Evolutionary conservation across 2,113 vertebrate species (phyloP).

Genomic region (Sclerurus mexicanus): DNA sequence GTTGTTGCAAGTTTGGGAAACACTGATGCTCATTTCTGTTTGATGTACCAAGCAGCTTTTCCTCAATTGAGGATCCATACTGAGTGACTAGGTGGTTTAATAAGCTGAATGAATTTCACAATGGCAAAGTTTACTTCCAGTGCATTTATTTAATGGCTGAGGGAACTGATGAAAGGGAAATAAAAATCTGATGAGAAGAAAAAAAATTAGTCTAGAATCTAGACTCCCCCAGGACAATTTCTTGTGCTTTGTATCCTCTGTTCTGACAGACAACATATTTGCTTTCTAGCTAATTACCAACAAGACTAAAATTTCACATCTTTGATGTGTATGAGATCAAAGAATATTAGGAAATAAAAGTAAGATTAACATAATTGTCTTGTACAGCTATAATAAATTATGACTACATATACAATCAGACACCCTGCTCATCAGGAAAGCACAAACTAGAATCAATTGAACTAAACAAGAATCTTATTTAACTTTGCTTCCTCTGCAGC

Average conservation of each 20-base stretch:
- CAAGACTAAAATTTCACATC: slow-evolving; percentile 59
- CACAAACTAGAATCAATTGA: not conserved
- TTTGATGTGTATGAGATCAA: slow-evolving; percentile 65
- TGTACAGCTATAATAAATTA: slow-evolving; percentile 51
- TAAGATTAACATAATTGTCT: slow-evolving; percentile 64
- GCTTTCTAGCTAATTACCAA: slow-evolving; percentile 61
- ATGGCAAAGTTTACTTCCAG: slow-evolving; percentile 42
- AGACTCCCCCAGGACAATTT: slow-evolving; percentile 57
- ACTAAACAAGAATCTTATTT: not conserved
- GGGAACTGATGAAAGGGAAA: slow-evolving; percentile 50
- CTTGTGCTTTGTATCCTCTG: slow-evolving; percentile 52
- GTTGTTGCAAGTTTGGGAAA: slow-evolving; percentile 27
- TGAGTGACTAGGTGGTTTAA: slow-evolving; percentile 33
- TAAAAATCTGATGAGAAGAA: slow-evolving; percentile 51
- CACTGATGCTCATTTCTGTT: slow-evolving; percentile 15
- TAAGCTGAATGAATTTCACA: slow-evolving; percentile 54
- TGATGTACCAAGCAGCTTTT: slow-evolving; percentile 13
- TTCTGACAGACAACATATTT: slow-evolving; percentile 56
- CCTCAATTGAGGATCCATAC: slow-evolving; percentile 28
- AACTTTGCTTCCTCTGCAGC: not conserved
- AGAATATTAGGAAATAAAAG: slow-evolving; percentile 66
- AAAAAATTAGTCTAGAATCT: slow-evolving; percentile 45
- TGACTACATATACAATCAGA: not conserved
- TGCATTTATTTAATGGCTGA: slow-evolving; percentile 50
- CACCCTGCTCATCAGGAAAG: not conserved